Percentiles rank a stretch among this genome's conserved stretches.
Evolutionary conservation across 1,140 invertebrate genomes (phyloP).

Genomic region (Drosophila suzukii): DNA sequence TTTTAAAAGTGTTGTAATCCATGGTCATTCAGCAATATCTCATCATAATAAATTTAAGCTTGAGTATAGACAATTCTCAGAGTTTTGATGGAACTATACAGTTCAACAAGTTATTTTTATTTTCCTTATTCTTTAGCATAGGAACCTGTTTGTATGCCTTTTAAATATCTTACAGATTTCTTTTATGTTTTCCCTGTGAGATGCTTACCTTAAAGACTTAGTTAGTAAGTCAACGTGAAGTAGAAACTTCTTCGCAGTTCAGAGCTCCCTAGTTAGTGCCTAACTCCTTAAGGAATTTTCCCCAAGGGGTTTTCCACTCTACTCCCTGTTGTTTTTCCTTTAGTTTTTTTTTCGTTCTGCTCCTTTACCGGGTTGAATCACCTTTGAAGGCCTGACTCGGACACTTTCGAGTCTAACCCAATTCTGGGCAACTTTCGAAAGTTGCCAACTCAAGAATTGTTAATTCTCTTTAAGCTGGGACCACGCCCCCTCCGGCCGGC

Average conservation of each 20-base stretch:
- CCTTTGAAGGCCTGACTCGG: constrained; percentile 43
- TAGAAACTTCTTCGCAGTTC: constrained; percentile 18
- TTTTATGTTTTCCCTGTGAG: not conserved
- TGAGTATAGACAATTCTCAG: too few relatives aligned
- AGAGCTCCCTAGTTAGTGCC: constrained; percentile 35
- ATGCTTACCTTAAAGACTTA: constrained; percentile 16
- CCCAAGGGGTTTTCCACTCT: constrained; percentile 3
- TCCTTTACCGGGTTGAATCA: constrained; percentile 33
- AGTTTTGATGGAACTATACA: too few relatives aligned
- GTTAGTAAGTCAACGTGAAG: constrained; percentile 23
- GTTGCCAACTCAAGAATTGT: constrained; percentile 52
- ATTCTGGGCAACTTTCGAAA: constrained; percentile 47
- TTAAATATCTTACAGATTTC: not conserved
- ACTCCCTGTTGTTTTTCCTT: not conserved
- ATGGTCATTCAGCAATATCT: not conserved
- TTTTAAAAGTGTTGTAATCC: not conserved
- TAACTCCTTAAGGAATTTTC: constrained; percentile 33
- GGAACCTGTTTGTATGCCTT: not conserved
- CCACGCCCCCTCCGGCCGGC: not conserved
- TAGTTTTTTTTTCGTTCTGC: too few relatives aligned
- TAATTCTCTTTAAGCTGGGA: constrained; percentile 48
- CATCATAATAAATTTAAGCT: not conserved
- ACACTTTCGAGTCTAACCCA: constrained; percentile 47
- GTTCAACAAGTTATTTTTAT: too few relatives aligned
- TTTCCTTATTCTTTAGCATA: too few relatives aligned